phyloP scores from a whole-genome alignment of 1,140 invertebrate genomes.

The Pseudomyrmex flavicornis region DNA sequence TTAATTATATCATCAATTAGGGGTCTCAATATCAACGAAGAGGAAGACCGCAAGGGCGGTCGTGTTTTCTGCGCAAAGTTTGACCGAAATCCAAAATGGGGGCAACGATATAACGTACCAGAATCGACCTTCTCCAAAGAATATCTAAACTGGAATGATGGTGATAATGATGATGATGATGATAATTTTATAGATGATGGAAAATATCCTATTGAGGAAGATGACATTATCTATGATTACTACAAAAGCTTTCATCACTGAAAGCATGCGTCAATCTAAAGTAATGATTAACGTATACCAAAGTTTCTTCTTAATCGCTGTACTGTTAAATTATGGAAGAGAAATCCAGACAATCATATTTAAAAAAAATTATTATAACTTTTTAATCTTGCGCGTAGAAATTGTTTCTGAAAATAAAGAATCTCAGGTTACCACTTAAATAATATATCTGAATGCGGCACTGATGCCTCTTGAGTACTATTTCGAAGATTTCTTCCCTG shows the following conservation, averaged over 20 bases:
- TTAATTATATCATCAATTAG: conserved; percentile 29
- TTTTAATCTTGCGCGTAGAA: not conserved
- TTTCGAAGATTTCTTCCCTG: conserved; percentile 24
- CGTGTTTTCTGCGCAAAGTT: conserved; percentile 45
- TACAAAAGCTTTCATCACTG: no score
- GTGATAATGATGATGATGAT: no score
- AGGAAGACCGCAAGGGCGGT: not conserved
- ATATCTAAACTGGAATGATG: not conserved
- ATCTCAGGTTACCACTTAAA: not conserved
- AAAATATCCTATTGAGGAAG: not conserved
- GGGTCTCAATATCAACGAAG: conserved; percentile 16
- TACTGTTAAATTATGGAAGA: not conserved
- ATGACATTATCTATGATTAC: not conserved
- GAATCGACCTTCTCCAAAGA: not conserved
- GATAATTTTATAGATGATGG: not conserved
- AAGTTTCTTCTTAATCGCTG: not conserved
- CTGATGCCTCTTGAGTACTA: conserved; percentile 38
- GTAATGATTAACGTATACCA: not conserved
- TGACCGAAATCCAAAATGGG: conserved; percentile 32
- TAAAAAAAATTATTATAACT: not conserved
- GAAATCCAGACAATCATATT: no score
- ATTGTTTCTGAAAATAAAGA: not conserved
- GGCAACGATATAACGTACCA: not conserved
- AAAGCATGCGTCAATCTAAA: not conserved
- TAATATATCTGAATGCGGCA: conserved; percentile 1